A percentile compares a stretch with the other conserved stretches of the same genome.
Evolutionary conservation across 2,797 vertebrate genomes (phyloP).

Genomic region (Squalus acanthias): DNA sequence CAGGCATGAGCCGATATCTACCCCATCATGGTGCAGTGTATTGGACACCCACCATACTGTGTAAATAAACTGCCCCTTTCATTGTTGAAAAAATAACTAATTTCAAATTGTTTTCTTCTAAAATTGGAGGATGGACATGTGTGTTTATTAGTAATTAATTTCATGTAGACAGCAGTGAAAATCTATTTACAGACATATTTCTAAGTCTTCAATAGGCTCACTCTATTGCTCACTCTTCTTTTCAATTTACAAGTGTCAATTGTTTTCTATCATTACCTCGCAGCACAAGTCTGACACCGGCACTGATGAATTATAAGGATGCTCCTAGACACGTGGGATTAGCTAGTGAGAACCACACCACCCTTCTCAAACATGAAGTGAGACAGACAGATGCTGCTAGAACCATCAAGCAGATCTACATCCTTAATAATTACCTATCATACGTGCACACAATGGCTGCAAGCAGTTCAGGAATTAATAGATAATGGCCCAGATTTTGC

Average conservation of each 20-base stretch:
- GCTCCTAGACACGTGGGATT: background rate
- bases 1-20: background rate
- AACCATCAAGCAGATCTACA: background rate
- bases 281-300: background rate
- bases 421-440: background rate
- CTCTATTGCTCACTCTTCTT: background rate
- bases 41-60: background rate
- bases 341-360: background rate
- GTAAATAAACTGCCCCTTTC: background rate
- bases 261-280: background rate
- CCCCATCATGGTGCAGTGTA: background rate
- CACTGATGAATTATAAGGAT: background rate
- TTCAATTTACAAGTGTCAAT: background rate
- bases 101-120: background rate
- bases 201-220: background rate
- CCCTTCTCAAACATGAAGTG: background rate
- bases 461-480: background rate
- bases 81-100: background rate
- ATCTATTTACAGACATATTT: background rate
- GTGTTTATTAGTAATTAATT: background rate
- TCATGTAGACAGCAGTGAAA: background rate
- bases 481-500: too few species aligned
- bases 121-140: background rate
- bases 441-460: background rate
- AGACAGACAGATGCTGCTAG: background rate